Percentiles rank a stretch among this genome's conserved stretches.
These are phyloP conservation scores for Chiloscyllium punctatum DNA, from an alignment of 2,797 vertebrate genomes.

Conservation along the genomic window DNA sequence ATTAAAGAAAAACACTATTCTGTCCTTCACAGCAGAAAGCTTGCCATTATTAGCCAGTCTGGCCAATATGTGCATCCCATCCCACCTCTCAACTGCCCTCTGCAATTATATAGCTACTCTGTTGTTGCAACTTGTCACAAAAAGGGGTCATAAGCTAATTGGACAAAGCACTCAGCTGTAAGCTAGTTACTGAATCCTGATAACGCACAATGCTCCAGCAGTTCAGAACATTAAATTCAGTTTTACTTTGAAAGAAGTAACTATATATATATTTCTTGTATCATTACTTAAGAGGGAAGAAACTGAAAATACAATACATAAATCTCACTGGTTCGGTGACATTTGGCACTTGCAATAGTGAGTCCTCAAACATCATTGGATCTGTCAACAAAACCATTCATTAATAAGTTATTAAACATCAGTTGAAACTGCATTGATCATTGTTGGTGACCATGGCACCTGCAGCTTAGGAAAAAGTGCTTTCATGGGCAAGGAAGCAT, in stretches of 20 bases:
- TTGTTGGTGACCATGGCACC: not conserved
- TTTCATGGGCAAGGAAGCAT: not conserved
- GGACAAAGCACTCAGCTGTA: not conserved
- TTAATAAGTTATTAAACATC: not conserved
- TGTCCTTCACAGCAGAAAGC: not conserved
- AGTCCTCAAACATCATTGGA: not conserved
- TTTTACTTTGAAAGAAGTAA: not conserved
- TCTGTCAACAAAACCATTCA: not conserved
- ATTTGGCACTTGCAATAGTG: not conserved
- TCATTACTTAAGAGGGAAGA: not conserved
- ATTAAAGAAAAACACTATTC: not conserved
- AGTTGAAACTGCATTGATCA: not conserved
- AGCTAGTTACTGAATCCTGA: not conserved
- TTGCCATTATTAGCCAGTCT: not conserved
- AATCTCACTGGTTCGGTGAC: not conserved
- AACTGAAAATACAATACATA: not conserved
- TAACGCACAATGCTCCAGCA: not conserved
- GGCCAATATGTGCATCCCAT: not conserved
- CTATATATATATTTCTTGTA: not conserved
- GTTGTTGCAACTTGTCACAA: not conserved
- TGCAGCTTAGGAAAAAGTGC: not conserved
- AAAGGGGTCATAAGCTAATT: not conserved
- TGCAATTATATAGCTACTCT: not conserved
- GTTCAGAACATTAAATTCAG: not conserved
- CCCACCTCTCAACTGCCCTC: not conserved